Evolutionary conservation across 1,140 invertebrate genomes (phyloP).

Genomic region (Sitobion miscanthi): DNA sequence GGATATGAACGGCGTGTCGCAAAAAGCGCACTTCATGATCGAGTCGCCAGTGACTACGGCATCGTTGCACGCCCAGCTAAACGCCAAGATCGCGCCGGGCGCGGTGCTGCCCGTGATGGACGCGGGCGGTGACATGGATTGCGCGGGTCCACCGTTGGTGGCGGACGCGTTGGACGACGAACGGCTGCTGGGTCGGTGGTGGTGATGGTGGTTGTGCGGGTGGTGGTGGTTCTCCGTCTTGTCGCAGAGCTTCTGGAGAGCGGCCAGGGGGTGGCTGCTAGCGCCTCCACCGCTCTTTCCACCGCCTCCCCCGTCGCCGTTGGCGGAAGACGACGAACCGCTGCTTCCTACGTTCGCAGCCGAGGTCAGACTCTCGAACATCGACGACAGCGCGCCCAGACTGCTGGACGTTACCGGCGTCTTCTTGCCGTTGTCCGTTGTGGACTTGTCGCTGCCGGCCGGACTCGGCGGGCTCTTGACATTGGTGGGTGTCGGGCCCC

Average conservation of each 20-base stretch:
- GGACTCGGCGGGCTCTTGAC: slow-evolving; percentile 71
- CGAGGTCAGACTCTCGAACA: slow-evolving; percentile 80
- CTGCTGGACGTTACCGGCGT: slow-evolving; percentile 76
- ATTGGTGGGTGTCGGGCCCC: slow-evolving; percentile 62
- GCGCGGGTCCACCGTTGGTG: slow-evolving; percentile 58
- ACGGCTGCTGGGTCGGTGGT: slow-evolving; percentile 45
- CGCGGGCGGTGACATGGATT: slow-evolving; percentile 58
- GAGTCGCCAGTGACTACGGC: slow-evolving; percentile 84
- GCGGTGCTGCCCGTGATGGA: slow-evolving; percentile 63
- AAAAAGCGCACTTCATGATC: slow-evolving; percentile 94
- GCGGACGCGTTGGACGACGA: slow-evolving; percentile 44
- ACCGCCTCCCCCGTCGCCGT: slow-evolving; percentile 64
- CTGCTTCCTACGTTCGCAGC: slow-evolving; percentile 62
- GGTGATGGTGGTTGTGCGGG: slow-evolving; percentile 63
- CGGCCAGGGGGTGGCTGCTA: slow-evolving; percentile 86
- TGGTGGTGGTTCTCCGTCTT: slow-evolving; percentile 81
- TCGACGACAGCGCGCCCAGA: slow-evolving; percentile 84
- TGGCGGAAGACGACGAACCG: slow-evolving; percentile 62
- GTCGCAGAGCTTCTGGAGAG: slow-evolving; percentile 92
- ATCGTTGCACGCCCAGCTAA: slow-evolving; percentile 93
- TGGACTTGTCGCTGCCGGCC: slow-evolving; percentile 75
- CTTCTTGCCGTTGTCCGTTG: slow-evolving; percentile 71
- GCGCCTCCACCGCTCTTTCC: slow-evolving; percentile 67
- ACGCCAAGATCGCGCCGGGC: slow-evolving; percentile 83
- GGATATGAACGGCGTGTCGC: slow-evolving; percentile 94